Percentiles rank a stretch among this genome's conserved stretches.
Conservation (phyloP, 2,888 invertebrate species). For the Luperina nickerlii region DNA sequence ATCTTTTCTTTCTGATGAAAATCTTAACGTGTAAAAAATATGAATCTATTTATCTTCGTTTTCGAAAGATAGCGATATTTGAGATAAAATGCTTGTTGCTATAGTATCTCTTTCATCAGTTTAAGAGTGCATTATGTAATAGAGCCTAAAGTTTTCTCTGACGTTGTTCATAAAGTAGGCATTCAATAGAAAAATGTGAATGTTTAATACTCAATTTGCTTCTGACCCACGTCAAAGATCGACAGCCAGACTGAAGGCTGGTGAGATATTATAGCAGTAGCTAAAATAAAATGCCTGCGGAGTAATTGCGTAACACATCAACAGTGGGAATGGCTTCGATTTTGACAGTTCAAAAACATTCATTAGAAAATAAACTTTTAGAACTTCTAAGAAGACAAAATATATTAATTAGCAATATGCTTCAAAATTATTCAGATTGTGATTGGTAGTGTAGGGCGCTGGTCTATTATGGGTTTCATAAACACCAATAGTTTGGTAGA, state of each 20-base stretch:
- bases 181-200: too few relatives aligned
- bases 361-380: too few relatives aligned
- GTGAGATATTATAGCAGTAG: neutral
- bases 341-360: neutral
- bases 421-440: neutral
- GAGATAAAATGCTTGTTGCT: slow-evolving; percentile 15
- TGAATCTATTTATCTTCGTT: slow-evolving; percentile 23
- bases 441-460: neutral
- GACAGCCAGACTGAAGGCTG: neutral
- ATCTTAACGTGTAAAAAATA: slow-evolving; percentile 12
- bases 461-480: neutral
- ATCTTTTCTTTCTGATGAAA: slow-evolving; percentile 19
- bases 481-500: neutral
- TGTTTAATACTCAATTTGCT: neutral
- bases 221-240: neutral
- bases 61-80: slow-evolving; percentile 16
- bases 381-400: too few relatives aligned
- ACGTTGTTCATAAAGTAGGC: neutral
- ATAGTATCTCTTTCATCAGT: neutral
- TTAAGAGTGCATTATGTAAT: slow-evolving; percentile 12
- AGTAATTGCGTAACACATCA: too few relatives aligned
- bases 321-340: neutral
- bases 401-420: too few relatives aligned
- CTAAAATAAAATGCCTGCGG: too few relatives aligned
- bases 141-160: neutral